Evolutionary conservation across 2,888 invertebrate genomes (phyloP), one percentile per base, ranked within the genome.

Genomic region (Xiphydria camelus): DNA sequence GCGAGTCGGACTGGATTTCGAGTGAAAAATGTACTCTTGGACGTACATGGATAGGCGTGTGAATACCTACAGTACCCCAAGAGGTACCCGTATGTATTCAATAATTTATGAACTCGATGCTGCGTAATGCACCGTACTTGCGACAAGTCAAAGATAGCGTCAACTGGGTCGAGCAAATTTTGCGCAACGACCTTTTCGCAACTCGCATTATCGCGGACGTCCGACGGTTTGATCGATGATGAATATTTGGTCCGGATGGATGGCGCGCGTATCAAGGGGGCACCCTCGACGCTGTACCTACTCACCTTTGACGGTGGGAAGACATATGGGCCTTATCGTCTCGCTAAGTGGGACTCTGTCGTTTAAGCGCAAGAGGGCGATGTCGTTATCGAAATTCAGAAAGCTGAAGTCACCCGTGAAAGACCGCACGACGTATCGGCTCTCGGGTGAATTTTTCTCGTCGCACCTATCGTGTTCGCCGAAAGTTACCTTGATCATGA

Each of bases 401-500:
- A 90, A 86, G 61, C 87, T 91, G 77, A 93, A 94, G 61, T 89
- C 87, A 55, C 90, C 89, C 5, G 86, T 82, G 41, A 88, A 83
- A 34, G 88, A 88, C 38, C 91, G 79, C 19, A 90, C 74, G 31
- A 91, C 90, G 44, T 62, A 66, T 57, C 91, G 82, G 0, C 88
- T 86, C 75, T 91, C 91, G 0, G 89, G 87, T 35, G 85, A 80
- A 33, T 76, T 76, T 29, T 85, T 85, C 39, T 87, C 83, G 61
- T 85, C 83, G 76, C 91, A 92, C 33, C 90, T 84, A 76, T 93
- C 87, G 72, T 91, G 91, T 73, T 92, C 92, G 0, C 91, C 92
- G 61, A 92, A 88, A 9, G 91, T 89, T 53, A 91, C 89, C 76
- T 89, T 90, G 72, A 92, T 89, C 89, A 92, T 88, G 77, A 91